phyloP scores from a whole-genome alignment of 2,888 invertebrate genomes.

The Stenodema calcarata region DNA sequence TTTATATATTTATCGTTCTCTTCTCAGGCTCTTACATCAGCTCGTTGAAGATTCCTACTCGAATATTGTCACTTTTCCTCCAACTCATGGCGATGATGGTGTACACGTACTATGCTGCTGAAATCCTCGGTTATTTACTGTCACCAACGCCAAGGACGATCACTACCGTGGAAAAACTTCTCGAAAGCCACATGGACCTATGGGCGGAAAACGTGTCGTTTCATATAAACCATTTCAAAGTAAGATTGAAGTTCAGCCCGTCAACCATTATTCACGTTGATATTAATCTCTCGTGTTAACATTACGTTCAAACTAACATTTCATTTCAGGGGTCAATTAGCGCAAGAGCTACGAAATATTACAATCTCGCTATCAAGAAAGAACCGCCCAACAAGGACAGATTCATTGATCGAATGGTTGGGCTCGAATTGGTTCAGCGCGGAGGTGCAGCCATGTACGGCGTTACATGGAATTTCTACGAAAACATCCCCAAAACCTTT shows the following conservation, averaged over 20 bases:
- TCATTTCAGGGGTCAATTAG: neutral
- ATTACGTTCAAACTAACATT: too few relatives aligned
- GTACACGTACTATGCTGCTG: constrained; percentile 55
- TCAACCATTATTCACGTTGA: too few relatives aligned
- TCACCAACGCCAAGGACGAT: constrained; percentile 54
- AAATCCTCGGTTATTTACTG: constrained; percentile 54
- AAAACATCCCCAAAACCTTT: constrained; percentile 51
- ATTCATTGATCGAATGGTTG: constrained; percentile 49
- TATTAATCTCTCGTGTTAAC: too few relatives aligned
- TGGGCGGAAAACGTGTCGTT: constrained; percentile 54
- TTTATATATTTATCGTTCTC: neutral
- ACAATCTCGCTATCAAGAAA: constrained; percentile 45
- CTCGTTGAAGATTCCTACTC: neutral
- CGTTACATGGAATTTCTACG: constrained; percentile 38
- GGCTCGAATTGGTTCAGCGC: constrained; percentile 49
- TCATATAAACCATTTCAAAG: constrained; percentile 50
- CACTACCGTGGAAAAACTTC: constrained; percentile 52
- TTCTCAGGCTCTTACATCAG: neutral
- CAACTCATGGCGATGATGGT: constrained; percentile 52
- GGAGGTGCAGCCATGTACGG: constrained; percentile 52
- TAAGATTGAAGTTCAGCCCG: too few relatives aligned
- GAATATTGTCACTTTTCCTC: constrained; percentile 35
- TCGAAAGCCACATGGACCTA: constrained; percentile 52
- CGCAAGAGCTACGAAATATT: constrained; percentile 24
- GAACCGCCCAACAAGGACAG: constrained; percentile 42